Percentiles rank a stretch among this genome's conserved stretches.
These are phyloP conservation scores for Arion vulgaris DNA, from an alignment of 1,140 invertebrate species.

Conservation along the genomic window DNA sequence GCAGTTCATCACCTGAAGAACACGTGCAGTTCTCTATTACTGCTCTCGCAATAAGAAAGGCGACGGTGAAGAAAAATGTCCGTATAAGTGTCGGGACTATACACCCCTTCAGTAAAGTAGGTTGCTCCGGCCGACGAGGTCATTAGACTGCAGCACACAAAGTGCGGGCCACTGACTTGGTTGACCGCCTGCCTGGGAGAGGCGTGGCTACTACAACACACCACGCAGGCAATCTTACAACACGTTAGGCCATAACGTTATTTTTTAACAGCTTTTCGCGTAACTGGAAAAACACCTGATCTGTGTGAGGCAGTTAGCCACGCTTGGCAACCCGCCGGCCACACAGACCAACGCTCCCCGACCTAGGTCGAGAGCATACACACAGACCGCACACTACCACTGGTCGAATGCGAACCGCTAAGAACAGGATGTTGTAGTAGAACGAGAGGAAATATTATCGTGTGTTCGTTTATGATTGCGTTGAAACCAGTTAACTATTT, in stretches of 20 bases:
- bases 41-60: constrained; percentile 23
- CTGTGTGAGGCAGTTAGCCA: constrained; percentile 39
- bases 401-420: constrained; percentile 39
- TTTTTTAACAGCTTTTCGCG: constrained; percentile 30
- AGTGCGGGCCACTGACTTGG: constrained; percentile 61
- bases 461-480: constrained; percentile 16
- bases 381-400: constrained; percentile 33
- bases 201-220: constrained; percentile 56
- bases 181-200: constrained; percentile 59
- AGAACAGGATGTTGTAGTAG: constrained; percentile 23
- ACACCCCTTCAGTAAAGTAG: constrained; percentile 60
- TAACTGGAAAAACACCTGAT: constrained; percentile 41
- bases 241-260: constrained; percentile 33
- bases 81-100: constrained; percentile 37
- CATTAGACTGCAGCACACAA: constrained; percentile 59
- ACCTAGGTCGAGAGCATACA: constrained; percentile 31
- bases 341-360: constrained; percentile 39
- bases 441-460: not conserved
- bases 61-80: not conserved
- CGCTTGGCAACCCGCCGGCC: constrained; percentile 44
- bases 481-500: not conserved
- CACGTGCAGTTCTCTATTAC: constrained; percentile 28
- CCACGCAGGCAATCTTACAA: constrained; percentile 8
- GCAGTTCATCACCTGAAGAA: constrained; percentile 35
- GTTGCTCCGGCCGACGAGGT: constrained; percentile 60